A percentile compares a stretch with the other conserved stretches of the same genome.
phyloP scores from a whole-genome alignment of 2,113 vertebrate species.

The Diadophis punctatus region DNA sequence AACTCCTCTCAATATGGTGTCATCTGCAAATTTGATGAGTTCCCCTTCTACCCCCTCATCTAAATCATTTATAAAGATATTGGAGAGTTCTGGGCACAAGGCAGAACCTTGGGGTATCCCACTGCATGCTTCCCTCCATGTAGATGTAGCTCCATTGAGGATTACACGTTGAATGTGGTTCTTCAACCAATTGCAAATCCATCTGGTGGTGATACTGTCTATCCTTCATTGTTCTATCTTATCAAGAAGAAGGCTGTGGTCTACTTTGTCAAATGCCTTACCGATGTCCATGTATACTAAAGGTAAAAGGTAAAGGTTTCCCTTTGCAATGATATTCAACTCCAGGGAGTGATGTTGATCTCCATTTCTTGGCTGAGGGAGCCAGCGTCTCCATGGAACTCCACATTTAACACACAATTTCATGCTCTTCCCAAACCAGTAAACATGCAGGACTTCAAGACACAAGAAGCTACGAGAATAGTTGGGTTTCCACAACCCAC shows the following conservation, averaged over 20 bases:
- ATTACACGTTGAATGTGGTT: neutral
- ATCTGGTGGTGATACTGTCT: neutral
- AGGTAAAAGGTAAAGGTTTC: too few relatives aligned
- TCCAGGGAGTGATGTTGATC: neutral
- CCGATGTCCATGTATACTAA: neutral
- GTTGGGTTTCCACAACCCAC: neutral
- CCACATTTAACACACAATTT: neutral
- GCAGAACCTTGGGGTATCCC: neutral
- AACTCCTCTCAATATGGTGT: neutral
- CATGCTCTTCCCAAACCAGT: neutral
- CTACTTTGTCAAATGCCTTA: neutral
- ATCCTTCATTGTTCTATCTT: neutral
- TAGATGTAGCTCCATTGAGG: neutral
- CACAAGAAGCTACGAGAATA: neutral
- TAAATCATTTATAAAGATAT: neutral
- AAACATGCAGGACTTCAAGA: neutral
- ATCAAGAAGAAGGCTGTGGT: neutral
- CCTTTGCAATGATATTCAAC: neutral
- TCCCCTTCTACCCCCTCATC: neutral
- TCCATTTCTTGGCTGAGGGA: neutral
- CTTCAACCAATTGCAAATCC: neutral
- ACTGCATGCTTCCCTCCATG: neutral
- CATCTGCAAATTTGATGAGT: neutral
- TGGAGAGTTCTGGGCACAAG: neutral
- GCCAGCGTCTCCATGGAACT: too few relatives aligned